phyloP scores from a whole-genome alignment of 2,797 vertebrate genomes.

The Thripadectes ignobilis region DNA sequence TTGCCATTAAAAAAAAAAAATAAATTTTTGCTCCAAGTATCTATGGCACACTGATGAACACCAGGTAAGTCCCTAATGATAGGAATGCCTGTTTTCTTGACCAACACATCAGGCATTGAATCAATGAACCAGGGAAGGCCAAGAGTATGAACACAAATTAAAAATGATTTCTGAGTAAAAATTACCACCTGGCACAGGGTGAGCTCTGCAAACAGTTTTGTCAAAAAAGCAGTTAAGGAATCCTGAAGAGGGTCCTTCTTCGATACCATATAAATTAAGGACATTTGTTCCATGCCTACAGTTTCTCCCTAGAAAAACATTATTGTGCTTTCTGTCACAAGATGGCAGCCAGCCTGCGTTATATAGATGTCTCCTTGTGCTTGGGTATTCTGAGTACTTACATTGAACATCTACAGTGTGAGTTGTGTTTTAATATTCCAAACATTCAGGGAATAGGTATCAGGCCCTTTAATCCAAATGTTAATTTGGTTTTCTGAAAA shows the following conservation, averaged over 20 bases:
- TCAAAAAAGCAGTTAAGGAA: background rate
- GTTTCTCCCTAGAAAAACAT: background rate
- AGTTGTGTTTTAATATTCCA: background rate
- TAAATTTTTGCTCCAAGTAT: background rate
- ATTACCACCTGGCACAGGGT: background rate
- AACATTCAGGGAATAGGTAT: background rate
- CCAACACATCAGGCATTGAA: background rate
- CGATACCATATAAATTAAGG: background rate
- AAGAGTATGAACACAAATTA: background rate
- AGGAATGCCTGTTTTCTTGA: background rate
- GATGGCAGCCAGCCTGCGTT: background rate
- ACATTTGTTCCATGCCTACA: background rate
- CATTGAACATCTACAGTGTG: background rate
- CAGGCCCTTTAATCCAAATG: background rate
- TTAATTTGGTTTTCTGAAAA: slow-evolving; percentile 33
- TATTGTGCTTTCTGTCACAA: background rate
- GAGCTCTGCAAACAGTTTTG: background rate
- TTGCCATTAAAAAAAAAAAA: background rate
- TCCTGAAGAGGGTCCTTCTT: background rate
- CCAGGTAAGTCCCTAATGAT: background rate
- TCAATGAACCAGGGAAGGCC: background rate
- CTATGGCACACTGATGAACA: background rate
- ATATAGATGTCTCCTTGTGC: background rate
- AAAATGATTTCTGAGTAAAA: background rate
- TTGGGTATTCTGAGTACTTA: background rate